Evolutionary conservation across 1,140 invertebrate species (phyloP), one percentile per base, ranked within the genome.

Genomic region (Drosophila virilis): DNA sequence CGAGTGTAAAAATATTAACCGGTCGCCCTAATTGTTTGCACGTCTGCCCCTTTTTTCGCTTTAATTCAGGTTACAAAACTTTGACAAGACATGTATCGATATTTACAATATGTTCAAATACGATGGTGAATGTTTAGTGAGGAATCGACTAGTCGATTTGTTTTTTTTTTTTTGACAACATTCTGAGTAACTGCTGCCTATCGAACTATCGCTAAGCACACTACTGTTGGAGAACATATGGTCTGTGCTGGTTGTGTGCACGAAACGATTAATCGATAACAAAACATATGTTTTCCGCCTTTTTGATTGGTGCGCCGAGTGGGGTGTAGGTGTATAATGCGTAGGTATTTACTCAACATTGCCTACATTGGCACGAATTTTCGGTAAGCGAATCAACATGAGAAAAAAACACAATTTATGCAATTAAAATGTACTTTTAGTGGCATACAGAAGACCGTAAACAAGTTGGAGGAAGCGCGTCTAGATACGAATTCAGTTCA

Each of bases 291-390:
- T 60, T 76, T 38, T 43, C 5, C 1, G 17, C 17, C 8, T 58
- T 55, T 57, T 17, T 8, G 50, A 59, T 58, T 64, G 54, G 9
- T 28, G 50, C 42, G 42, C 13, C 33, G n/a, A 43, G 42, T 45
- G 78, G 46, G 46, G 77, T 60, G 51, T 52, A 46, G 51, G 38
- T 58, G 28, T 69, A 93, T 92, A 91, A 94, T 93, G 93, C 92
- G 93, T 54, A 93, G 94, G 90, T 95, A 95, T 85, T 93, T 95
- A 73, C 78, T 94, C 52, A 93, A 94, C 50, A 93, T 94, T 80
- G 94, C 94, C 0, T 95, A 95, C 74, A 94, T 95, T 64, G 94
- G 94, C 59, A 94, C 94, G 48, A 84, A 80, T 64, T 95, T 95
- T 91, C 94, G 94, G 94, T 95, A 79, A 76, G 69, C 15, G 45